Percentiles rank a stretch among this genome's conserved stretches.
phyloP scores from a whole-genome alignment of 2,888 invertebrate species.

The Clanis bilineata region DNA sequence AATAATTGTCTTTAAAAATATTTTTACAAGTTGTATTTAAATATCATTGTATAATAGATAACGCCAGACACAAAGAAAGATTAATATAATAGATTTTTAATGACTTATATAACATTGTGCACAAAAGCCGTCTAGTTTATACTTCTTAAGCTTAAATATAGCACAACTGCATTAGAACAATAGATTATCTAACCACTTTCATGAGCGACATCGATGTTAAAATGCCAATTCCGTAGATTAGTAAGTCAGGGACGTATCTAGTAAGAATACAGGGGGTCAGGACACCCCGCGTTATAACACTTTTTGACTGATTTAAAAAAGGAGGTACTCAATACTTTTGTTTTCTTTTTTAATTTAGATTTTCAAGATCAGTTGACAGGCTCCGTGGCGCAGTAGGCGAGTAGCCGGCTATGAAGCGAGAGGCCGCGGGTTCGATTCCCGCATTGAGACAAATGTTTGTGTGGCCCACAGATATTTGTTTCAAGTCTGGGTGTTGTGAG shows the following conservation, averaged over 20 bases:
- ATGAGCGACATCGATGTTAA: slow-evolving; percentile 3
- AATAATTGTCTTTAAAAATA: background rate
- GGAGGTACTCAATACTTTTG: too few relatives aligned
- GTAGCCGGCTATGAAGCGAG: too few relatives aligned
- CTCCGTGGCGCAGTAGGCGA: too few relatives aligned
- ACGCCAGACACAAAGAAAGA: background rate
- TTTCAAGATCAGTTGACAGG: too few relatives aligned
- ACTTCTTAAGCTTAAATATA: background rate
- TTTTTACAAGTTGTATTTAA: background rate
- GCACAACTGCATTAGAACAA: slow-evolving; percentile 2
- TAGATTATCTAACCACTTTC: background rate
- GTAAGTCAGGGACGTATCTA: background rate
- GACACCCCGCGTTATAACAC: background rate
- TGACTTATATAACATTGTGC: background rate
- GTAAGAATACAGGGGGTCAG: background rate
- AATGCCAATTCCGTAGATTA: background rate
- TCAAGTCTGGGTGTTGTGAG: too few relatives aligned
- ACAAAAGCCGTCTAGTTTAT: background rate
- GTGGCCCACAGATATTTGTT: too few relatives aligned
- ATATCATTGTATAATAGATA: background rate
- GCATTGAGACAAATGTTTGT: too few relatives aligned
- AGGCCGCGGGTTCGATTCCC: too few relatives aligned
- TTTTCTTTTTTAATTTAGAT: too few relatives aligned
- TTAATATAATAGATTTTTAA: background rate
- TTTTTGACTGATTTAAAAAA: too few relatives aligned